Conservation (phyloP, 2,113 vertebrate species). For the Phaethon lepturus region DNA sequence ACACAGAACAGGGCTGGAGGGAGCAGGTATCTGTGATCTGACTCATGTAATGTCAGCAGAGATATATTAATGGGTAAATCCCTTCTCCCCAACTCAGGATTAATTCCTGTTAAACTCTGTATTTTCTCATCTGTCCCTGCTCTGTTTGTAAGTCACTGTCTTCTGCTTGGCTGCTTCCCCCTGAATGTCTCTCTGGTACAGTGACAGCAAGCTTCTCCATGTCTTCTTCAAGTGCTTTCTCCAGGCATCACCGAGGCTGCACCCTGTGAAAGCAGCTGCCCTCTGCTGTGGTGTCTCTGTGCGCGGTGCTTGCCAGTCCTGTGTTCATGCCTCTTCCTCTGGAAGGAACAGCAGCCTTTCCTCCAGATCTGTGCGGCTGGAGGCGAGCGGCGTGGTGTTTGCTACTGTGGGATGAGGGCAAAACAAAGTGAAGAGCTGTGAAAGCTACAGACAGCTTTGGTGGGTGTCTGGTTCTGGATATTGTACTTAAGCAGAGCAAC, state of each 20-base stretch:
- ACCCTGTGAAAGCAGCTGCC: background rate
- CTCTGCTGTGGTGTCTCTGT: background rate
- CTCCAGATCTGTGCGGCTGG: background rate
- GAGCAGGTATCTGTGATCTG: background rate
- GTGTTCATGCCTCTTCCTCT: background rate
- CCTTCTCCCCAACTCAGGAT: background rate
- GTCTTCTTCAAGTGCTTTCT: background rate
- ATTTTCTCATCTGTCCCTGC: background rate
- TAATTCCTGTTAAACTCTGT: background rate
- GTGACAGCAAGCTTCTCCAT: accelerated
- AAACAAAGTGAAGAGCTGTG: background rate
- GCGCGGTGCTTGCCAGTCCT: background rate
- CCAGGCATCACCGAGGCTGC: accelerated
- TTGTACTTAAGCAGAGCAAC: background rate
- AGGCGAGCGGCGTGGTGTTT: accelerated
- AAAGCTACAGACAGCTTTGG: accelerated
- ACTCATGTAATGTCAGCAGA: background rate
- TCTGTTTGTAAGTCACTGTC: background rate
- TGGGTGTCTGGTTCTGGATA: background rate
- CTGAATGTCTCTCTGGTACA: background rate
- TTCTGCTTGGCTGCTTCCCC: background rate
- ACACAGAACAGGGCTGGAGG: background rate
- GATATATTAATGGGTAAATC: background rate
- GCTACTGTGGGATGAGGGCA: background rate
- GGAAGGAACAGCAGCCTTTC: background rate